Conservation (phyloP, 2,113 vertebrate species). For the Clarias macrocephalus region DNA sequence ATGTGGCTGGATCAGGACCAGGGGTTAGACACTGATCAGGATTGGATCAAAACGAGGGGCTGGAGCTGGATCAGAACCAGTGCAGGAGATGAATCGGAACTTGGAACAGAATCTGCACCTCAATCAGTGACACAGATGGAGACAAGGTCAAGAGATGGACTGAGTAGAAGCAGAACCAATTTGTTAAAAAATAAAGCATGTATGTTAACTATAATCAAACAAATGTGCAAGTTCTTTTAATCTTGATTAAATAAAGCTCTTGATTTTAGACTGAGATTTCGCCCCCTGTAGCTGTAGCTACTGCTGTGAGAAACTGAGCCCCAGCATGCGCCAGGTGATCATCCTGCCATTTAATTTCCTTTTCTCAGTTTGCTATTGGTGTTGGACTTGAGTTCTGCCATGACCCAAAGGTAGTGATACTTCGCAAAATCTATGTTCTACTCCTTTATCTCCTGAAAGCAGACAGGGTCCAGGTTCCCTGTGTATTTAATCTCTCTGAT, state of each 20-base stretch:
- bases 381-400: slow-evolving; percentile 51
- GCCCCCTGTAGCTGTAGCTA: background rate
- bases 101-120: background rate
- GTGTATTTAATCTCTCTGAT: slow-evolving; percentile 68
- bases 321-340: background rate
- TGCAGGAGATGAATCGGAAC: background rate
- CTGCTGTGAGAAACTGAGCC: background rate
- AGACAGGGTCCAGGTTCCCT: slow-evolving; percentile 57
- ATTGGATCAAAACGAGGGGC: too few relatives aligned
- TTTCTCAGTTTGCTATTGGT: background rate
- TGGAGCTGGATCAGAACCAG: background rate
- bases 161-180: background rate
- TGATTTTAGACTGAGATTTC: background rate
- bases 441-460: slow-evolving; percentile 61
- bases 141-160: background rate
- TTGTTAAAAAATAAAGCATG: background rate
- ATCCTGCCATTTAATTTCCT: background rate
- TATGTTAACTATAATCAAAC: background rate
- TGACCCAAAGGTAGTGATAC: slow-evolving; percentile 58
- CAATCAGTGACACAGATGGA: background rate
- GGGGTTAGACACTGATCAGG: background rate
- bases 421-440: slow-evolving; percentile 63
- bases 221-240: background rate
- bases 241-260: background rate
- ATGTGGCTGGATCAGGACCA: background rate